A percentile compares a stretch with the other conserved stretches of the same genome.
These are phyloP conservation scores for Lamellibrachia satsuma DNA, from an alignment of 2,888 invertebrate species.

Conservation along the genomic window DNA sequence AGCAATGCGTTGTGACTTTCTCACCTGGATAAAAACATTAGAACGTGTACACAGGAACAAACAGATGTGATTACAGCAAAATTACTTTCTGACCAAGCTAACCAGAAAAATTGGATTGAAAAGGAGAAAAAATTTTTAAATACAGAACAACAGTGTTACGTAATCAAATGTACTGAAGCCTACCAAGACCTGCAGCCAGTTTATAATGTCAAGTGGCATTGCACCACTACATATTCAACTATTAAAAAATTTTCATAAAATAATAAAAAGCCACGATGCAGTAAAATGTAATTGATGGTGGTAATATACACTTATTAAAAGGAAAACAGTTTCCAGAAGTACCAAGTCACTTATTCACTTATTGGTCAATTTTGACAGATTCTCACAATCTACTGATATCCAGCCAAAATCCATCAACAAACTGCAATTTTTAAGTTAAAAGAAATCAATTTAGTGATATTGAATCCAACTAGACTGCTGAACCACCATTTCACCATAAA, in stretches of 20 bases:
- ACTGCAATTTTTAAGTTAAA: no score
- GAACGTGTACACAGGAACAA: background rate
- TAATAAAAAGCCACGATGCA: background rate
- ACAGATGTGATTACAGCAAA: background rate
- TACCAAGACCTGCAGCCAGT: background rate
- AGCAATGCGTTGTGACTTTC: conserved; percentile 34
- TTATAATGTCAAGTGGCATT: background rate
- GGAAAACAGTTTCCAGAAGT: background rate
- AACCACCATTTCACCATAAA: no score
- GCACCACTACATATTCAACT: background rate
- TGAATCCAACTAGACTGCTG: no score
- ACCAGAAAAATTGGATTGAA: background rate
- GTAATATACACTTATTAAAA: background rate
- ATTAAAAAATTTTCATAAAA: background rate
- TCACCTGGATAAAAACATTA: background rate
- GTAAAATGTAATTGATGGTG: background rate
- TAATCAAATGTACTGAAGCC: background rate
- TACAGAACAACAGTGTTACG: background rate
- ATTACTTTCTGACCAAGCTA: background rate
- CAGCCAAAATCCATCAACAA: no score
- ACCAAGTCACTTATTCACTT: no score
- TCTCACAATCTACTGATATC: no score
- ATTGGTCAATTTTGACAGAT: no score
- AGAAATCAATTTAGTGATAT: no score
- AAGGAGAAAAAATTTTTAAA: background rate